A percentile compares a stretch with the other conserved stretches of the same genome.
Evolutionary conservation across 1,140 invertebrate genomes (phyloP).

Genomic region (Sarcophaga bullata): DNA sequence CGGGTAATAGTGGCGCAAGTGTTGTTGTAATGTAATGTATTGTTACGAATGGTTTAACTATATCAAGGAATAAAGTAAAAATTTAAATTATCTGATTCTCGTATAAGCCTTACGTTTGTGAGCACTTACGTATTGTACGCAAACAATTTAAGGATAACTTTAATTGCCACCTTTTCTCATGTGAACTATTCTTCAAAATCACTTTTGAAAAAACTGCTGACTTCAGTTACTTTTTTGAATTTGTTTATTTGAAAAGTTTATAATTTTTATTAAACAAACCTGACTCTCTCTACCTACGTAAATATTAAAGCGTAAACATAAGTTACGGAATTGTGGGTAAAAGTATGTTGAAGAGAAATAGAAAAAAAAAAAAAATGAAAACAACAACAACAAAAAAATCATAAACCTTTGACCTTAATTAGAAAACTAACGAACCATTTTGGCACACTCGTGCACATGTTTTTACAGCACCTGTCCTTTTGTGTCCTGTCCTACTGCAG

Average conservation of each 20-base stretch:
- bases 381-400: neutral
- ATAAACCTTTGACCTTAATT: conserved; percentile 21
- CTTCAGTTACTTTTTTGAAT: neutral
- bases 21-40: too few relatives aligned
- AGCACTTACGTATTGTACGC: too few relatives aligned
- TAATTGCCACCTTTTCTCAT: too few relatives aligned
- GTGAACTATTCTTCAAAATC: too few relatives aligned
- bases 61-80: too few relatives aligned
- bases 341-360: neutral
- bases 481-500: neutral
- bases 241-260: neutral
- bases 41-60: too few relatives aligned
- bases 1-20: too few relatives aligned
- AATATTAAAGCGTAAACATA: neutral
- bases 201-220: neutral
- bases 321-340: too few relatives aligned
- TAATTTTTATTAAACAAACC: conserved; percentile 15
- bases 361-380: neutral
- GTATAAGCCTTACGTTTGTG: too few relatives aligned
- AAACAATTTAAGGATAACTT: too few relatives aligned
- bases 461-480: neutral
- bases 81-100: too few relatives aligned
- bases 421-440: conserved; percentile 14
- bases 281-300: neutral
- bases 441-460: neutral